Percentiles rank a stretch among this genome's conserved stretches.
phyloP scores from a whole-genome alignment of 2,797 vertebrate genomes.

The Chiroxiphia lanceolata region DNA sequence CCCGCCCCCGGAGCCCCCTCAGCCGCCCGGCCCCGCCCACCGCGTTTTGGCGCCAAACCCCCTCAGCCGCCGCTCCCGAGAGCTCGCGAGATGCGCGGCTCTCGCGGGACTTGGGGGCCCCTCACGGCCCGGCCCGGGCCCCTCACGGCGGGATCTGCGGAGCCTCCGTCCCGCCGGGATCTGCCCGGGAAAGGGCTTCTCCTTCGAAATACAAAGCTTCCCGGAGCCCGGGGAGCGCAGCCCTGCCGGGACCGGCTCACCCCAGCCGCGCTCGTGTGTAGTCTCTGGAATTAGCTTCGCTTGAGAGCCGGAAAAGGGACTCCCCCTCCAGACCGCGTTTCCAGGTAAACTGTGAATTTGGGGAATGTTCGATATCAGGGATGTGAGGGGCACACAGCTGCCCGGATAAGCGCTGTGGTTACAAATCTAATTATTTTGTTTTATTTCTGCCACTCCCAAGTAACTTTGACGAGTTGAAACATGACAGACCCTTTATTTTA shows the following conservation, averaged over 20 bases:
- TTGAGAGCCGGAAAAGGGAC: not conserved
- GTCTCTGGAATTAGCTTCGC: not conserved
- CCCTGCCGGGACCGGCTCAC: too few species aligned
- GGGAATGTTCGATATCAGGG: not conserved
- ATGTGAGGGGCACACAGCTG: not conserved
- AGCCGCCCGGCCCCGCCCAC: not conserved
- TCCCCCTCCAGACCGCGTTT: not conserved
- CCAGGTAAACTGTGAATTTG: not conserved
- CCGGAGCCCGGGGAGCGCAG: too few species aligned
- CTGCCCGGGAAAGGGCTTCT: too few species aligned
- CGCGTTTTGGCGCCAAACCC: not conserved
- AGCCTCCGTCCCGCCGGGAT: too few species aligned
- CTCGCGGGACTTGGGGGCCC: not conserved
- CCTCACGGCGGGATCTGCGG: too few species aligned
- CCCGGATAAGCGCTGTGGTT: not conserved
- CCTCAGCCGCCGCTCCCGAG: fast-evolving
- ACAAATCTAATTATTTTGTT: not conserved
- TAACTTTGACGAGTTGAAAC: not conserved
- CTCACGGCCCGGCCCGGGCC: too few species aligned
- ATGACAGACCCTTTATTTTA: not conserved
- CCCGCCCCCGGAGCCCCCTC: not conserved
- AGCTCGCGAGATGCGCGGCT: not conserved
- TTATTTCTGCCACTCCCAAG: not conserved
- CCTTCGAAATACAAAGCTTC: too few species aligned
- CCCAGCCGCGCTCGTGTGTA: not conserved